Evolutionary conservation across 2,888 invertebrate species (phyloP).

Genomic region (Tetragonula carbonaria): DNA sequence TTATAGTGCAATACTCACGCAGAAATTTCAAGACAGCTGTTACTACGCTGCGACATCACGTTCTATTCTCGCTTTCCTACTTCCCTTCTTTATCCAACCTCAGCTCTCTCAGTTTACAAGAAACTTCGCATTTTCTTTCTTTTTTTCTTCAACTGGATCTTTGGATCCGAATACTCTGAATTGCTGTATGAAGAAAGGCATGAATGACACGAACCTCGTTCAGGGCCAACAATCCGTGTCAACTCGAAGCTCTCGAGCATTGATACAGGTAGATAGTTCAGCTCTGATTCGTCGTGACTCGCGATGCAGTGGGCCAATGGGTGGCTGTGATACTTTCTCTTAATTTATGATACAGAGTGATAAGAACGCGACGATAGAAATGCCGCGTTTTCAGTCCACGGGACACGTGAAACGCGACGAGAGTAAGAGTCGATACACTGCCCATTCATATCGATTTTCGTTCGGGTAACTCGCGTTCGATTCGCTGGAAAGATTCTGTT

Average conservation of each 20-base stretch:
- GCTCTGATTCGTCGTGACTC: slow-evolving; percentile 76
- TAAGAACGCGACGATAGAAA: slow-evolving; percentile 54
- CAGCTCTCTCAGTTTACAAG: not conserved
- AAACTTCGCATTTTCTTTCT: not conserved
- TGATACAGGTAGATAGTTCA: slow-evolving; percentile 79
- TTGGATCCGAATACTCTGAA: not conserved
- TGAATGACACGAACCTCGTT: slow-evolving; percentile 39
- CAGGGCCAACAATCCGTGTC: slow-evolving; percentile 68
- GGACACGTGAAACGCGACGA: slow-evolving; percentile 30
- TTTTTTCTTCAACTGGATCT: not conserved
- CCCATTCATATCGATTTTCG: not conserved
- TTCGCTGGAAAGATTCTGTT: too few relatives aligned
- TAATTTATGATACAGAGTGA: slow-evolving; percentile 72
- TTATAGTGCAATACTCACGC: not conserved
- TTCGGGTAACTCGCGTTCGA: not conserved
- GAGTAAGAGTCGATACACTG: slow-evolving; percentile 46
- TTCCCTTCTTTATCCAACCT: too few relatives aligned
- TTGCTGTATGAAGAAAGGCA: not conserved
- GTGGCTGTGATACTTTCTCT: slow-evolving; percentile 73
- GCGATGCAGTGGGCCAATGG: slow-evolving; percentile 31
- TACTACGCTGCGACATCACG: not conserved
- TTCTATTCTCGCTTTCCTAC: not conserved
- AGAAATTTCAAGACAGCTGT: not conserved
- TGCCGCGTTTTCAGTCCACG: slow-evolving; percentile 22
- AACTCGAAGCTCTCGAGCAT: slow-evolving; percentile 72